Percentiles rank a stretch among this genome's conserved stretches.
Conservation (phyloP, 2,113 vertebrate genomes). For the Anguilla japonica region DNA sequence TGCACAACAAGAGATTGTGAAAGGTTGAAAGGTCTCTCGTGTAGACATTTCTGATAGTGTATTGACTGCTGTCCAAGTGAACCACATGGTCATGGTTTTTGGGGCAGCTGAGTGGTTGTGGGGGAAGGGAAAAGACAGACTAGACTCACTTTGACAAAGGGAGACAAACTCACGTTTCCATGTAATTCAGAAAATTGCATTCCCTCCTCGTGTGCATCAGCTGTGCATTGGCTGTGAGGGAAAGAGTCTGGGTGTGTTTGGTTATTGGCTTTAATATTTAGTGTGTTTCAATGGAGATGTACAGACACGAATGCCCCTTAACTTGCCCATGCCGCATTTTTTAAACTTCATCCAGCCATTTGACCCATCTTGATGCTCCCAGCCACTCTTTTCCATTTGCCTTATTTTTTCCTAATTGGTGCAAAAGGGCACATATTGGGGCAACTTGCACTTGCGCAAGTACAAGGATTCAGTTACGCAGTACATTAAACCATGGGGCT, state of each 20-base stretch:
- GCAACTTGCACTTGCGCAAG: neutral
- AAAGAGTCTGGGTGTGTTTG: too few relatives aligned
- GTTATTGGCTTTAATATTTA: too few relatives aligned
- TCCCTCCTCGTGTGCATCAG: neutral
- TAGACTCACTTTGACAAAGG: neutral
- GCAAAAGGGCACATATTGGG: neutral
- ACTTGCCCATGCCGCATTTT: neutral
- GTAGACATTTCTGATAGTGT: constrained; percentile 32
- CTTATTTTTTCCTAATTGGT: neutral
- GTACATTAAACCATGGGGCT: neutral
- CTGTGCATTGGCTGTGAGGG: neutral
- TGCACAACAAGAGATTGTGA: constrained; percentile 36
- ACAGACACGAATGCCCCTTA: neutral
- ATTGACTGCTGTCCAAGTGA: constrained; percentile 31
- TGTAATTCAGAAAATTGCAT: neutral
- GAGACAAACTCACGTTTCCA: neutral
- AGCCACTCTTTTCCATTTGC: too few relatives aligned
- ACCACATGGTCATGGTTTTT: neutral
- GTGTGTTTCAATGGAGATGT: too few relatives aligned
- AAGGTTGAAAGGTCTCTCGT: constrained; percentile 28
- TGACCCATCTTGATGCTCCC: too few relatives aligned
- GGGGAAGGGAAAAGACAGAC: neutral
- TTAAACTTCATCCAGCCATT: neutral
- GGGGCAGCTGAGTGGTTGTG: neutral
- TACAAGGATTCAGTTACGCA: neutral